A percentile compares a stretch with the other conserved stretches of the same genome.
Conservation (phyloP, 2,113 vertebrate species). For the Mustela lutreola region DNA sequence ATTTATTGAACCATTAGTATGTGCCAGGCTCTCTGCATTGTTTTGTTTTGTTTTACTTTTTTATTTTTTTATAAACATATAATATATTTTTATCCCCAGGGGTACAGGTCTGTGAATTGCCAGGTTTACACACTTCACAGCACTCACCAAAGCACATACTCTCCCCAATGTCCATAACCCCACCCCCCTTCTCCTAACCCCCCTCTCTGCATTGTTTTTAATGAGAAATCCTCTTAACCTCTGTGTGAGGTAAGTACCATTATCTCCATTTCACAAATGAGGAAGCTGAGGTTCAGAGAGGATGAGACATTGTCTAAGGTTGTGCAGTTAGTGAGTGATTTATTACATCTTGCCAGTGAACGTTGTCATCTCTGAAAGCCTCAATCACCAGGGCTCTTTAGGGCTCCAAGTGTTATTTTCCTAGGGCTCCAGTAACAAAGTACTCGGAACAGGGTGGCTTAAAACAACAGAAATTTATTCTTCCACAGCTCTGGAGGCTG, state of each 20-base stretch:
- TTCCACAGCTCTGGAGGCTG: neutral
- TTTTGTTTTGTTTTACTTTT: neutral
- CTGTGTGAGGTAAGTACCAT: neutral
- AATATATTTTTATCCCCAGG: no score
- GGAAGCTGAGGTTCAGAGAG: conserved; percentile 25
- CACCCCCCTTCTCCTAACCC: no score
- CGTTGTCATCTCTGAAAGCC: neutral
- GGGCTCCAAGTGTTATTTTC: neutral
- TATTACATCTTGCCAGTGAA: neutral
- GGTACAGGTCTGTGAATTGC: no score
- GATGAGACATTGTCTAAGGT: neutral
- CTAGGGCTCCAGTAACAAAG: neutral
- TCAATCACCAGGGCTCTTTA: neutral
- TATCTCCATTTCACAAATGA: neutral
- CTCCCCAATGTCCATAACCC: no score
- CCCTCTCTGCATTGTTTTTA: neutral
- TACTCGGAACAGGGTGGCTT: neutral
- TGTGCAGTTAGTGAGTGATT: neutral
- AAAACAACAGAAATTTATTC: neutral
- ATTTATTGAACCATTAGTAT: neutral
- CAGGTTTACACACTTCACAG: no score
- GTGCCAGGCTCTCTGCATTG: neutral
- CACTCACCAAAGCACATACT: no score
- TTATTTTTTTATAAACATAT: no score
- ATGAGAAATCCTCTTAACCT: neutral